These are phyloP conservation scores for Gymnothorax javanicus DNA, from an alignment of 2,797 vertebrate genomes.

Conservation along the genomic window DNA sequence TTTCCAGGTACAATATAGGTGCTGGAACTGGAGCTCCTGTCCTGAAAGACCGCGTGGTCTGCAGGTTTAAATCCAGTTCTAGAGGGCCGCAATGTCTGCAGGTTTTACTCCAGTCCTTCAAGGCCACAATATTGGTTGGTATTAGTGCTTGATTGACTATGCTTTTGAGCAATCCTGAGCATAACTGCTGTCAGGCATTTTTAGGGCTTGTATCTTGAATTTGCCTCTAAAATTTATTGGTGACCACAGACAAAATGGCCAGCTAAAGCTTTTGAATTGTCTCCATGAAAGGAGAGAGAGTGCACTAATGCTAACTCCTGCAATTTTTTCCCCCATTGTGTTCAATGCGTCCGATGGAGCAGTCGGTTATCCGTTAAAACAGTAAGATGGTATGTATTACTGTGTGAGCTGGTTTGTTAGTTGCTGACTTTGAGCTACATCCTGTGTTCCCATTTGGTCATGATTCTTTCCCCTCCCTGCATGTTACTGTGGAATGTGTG, in stretches of 20 bases:
- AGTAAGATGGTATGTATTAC: constrained; percentile 79
- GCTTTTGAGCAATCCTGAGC: not conserved
- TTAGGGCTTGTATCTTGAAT: not conserved
- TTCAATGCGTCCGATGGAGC: constrained; percentile 84
- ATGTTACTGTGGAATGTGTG: not conserved
- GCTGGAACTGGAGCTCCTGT: no score
- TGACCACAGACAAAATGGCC: not conserved
- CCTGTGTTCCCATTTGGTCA: constrained; percentile 15
- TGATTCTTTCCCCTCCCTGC: not conserved
- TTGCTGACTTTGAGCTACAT: not conserved
- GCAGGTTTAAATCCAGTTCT: not conserved
- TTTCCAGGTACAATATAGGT: no score
- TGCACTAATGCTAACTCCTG: constrained; percentile 66
- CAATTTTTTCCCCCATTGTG: constrained; percentile 61
- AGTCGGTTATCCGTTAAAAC: constrained; percentile 79
- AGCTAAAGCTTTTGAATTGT: not conserved
- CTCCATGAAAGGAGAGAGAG: not conserved
- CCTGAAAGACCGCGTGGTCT: no score
- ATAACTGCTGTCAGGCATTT: not conserved
- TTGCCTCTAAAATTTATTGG: not conserved
- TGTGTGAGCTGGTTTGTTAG: constrained; percentile 17
- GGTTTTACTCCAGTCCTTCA: not conserved
- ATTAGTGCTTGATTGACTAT: not conserved
- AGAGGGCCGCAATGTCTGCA: not conserved
- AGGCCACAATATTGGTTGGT: no score